phyloP scores from a whole-genome alignment of 2,888 invertebrate species.

The Anodontia alba region DNA sequence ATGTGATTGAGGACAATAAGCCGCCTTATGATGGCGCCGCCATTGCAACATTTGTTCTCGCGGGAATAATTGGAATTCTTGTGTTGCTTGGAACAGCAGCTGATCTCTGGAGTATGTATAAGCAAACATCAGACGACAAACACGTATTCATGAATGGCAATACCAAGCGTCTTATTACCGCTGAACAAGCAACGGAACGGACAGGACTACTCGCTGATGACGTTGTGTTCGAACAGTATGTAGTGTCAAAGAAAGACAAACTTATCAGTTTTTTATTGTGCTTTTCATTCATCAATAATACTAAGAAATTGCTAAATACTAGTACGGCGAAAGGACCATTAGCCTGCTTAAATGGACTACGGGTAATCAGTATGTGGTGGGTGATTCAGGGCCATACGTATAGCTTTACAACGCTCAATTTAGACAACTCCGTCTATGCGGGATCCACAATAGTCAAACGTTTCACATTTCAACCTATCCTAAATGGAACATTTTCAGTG shows the following conservation, averaged over 20 bases:
- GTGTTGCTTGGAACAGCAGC: not conserved
- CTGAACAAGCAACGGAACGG: not conserved
- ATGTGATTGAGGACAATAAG: not conserved
- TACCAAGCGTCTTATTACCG: not conserved
- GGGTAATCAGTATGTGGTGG: constrained; percentile 83
- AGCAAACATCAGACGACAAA: not conserved
- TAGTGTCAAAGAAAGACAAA: not conserved
- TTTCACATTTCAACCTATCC: constrained; percentile 71
- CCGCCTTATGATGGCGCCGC: constrained; percentile 15
- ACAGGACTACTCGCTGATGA: not conserved
- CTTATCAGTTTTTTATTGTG: not conserved
- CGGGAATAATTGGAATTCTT: not conserved
- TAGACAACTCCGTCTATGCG: constrained; percentile 48
- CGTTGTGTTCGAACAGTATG: not conserved
- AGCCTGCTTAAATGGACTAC: constrained; percentile 90
- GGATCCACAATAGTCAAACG: constrained; percentile 21
- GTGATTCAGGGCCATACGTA: constrained; percentile 77
- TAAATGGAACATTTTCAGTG: constrained; percentile 77
- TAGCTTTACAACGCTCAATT: constrained; percentile 29
- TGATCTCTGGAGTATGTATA: not conserved
- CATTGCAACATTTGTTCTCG: not conserved
- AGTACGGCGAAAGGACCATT: constrained; percentile 79
- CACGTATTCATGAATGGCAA: not conserved
- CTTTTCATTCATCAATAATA: constrained; percentile 64
- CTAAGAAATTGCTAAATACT: constrained; percentile 58